Conservation (phyloP, 2,113 vertebrate species). For the Caretta caretta region DNA sequence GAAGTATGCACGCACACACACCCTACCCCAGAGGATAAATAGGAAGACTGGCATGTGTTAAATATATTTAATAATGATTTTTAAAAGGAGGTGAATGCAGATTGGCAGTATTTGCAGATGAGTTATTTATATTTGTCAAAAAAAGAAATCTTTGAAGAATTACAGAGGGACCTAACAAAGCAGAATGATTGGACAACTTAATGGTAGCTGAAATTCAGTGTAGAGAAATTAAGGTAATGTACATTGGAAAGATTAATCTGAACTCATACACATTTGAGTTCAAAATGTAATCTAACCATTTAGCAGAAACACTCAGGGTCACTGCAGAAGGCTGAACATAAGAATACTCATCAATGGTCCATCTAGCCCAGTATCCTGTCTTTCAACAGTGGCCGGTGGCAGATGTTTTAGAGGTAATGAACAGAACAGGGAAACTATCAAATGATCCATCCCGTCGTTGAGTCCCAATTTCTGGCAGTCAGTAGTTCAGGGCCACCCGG, state of each 20-base stretch:
- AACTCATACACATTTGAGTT: not conserved
- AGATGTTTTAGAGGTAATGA: not conserved
- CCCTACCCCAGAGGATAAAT: not conserved
- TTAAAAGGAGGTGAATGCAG: not conserved
- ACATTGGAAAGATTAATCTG: not conserved
- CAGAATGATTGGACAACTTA: not conserved
- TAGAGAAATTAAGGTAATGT: not conserved
- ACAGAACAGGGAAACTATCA: not conserved
- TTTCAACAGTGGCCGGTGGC: not conserved
- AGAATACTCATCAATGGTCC: not conserved
- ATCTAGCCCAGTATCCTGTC: not conserved
- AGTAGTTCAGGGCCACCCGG: not conserved
- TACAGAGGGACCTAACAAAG: not conserved
- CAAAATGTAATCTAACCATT: not conserved
- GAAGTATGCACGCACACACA: not conserved
- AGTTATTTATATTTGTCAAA: accelerated
- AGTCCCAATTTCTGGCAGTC: not conserved
- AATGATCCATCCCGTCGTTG: not conserved
- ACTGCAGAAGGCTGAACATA: not conserved
- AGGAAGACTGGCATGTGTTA: not conserved
- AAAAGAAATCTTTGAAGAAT: not conserved
- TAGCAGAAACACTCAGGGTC: not conserved
- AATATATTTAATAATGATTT: not conserved
- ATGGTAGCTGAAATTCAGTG: not conserved
- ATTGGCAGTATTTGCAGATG: not conserved